Conservation (phyloP, 1,140 invertebrate genomes). For the Pissodes strobi region DNA sequence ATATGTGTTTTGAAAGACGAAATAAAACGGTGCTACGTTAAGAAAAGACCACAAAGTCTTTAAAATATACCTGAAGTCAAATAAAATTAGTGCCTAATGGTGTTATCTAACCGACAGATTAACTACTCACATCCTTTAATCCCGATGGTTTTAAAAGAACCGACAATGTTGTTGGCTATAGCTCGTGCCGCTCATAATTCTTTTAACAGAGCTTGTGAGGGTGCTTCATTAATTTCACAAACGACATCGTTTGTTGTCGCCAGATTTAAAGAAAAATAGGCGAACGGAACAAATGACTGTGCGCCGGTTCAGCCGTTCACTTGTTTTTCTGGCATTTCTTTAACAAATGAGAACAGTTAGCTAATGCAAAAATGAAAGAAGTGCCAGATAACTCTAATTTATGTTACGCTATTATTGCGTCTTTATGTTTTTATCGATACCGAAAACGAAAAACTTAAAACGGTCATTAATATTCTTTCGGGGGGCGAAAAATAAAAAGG, state of each 20-base stretch:
- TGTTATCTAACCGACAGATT: constrained; percentile 13
- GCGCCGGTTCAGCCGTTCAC: constrained; percentile 1
- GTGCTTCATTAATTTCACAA: constrained; percentile 34
- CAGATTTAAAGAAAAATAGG: constrained; percentile 36
- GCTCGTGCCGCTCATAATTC: constrained; percentile 32
- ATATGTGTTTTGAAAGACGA: not conserved
- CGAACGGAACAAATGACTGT: constrained; percentile 29
- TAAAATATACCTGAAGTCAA: constrained; percentile 2
- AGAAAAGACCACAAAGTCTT: not conserved
- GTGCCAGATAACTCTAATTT: constrained; percentile 32
- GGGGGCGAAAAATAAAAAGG: constrained; percentile 3
- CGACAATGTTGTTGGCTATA: constrained; percentile 20
- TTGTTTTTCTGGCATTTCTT: constrained; percentile 21
- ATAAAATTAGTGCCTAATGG: constrained; percentile 12
- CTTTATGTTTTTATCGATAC: constrained; percentile 35
- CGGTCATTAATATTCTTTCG: constrained; percentile 24
- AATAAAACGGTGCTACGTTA: not conserved
- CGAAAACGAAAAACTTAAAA: constrained; percentile 10
- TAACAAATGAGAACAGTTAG: constrained; percentile 27
- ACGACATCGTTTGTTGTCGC: constrained; percentile 36
- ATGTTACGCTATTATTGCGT: constrained; percentile 30
- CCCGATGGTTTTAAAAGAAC: constrained; percentile 12
- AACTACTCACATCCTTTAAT: constrained; percentile 25
- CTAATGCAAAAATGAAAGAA: constrained; percentile 36
- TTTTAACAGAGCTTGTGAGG: constrained; percentile 27